Conservation (phyloP, 2,113 vertebrate species). For the Ictalurus punctatus region DNA sequence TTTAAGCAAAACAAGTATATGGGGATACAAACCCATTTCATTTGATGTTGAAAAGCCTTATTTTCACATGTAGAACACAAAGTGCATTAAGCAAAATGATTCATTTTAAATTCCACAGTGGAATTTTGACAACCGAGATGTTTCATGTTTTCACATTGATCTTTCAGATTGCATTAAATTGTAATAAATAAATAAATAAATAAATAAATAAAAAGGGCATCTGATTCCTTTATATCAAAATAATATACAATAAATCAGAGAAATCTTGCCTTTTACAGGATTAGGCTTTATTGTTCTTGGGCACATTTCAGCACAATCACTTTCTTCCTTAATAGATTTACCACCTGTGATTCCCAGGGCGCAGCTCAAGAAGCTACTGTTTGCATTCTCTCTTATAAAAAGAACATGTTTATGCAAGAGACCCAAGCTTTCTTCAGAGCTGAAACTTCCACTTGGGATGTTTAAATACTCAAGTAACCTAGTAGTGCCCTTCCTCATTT, state of each 20-base stretch:
- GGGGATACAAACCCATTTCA: neutral
- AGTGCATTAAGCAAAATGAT: neutral
- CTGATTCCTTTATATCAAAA: neutral
- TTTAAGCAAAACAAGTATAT: neutral
- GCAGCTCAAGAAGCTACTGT: slow-evolving; percentile 20
- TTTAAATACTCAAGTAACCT: neutral
- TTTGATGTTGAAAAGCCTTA: neutral
- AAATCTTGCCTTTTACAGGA: neutral
- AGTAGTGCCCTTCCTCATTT: neutral
- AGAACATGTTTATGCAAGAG: neutral
- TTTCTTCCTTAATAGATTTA: slow-evolving; percentile 26
- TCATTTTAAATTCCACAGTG: neutral
- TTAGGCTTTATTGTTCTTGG: neutral
- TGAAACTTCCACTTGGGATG: neutral
- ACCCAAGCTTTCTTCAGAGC: neutral
- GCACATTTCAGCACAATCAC: neutral
- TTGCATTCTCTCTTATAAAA: slow-evolving; percentile 15
- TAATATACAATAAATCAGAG: no score
- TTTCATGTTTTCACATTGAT: neutral
- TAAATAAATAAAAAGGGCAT: neutral
- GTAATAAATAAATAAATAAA: no score
- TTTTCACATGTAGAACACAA: neutral
- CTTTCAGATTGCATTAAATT: neutral
- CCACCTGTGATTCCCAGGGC: slow-evolving; percentile 4
- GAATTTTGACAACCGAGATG: neutral